Base-by-base conservation (phyloP, 2,113 vertebrate genomes). In the Cavia aperea region DNA sequence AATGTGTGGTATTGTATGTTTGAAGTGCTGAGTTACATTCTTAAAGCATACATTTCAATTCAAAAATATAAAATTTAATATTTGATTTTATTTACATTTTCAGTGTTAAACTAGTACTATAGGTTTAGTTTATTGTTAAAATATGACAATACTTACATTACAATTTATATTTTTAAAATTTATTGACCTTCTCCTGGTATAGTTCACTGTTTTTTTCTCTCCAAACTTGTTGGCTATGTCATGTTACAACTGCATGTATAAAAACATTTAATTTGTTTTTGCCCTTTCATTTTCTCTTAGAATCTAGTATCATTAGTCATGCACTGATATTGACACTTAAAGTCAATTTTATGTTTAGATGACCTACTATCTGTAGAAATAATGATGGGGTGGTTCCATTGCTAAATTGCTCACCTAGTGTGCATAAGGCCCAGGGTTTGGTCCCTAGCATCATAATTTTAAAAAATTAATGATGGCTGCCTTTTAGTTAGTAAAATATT, bases 181-280 rank as follows among this genome's bases (percentile, higher is more conserved):
- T 84, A 56, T 92, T 94, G 51, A 82, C 72, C 4, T 7, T 94
- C 13, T 33, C 33, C 33, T 26, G 62, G 93, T 90, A 88, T 63
- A 72, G 81, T 68, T 91, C 77, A 89, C 58, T 95, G 51, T 26
- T 24, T n/a, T 82, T 85, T 84, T 54, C 65, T 95, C 51, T 93
- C 24, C 36, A 83, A 1, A 87, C 19, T 56, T 94, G 43, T 33
- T 39, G 72, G 29, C 36, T 90, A 21, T 92, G 33, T 93, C 66
- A 68, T 82, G 39, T 96, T 95, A 97, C 82, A 96, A 56, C 70
- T 93, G 60, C 90, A 93, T 92, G 66, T 82, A 90, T 88, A 26
- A 63, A 90, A 86, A 88, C 90, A 78, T 90, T 94, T 95, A 93
- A 94, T 96, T 97, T 94, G 0, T 96, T 77, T 73, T 95, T 86